Evolutionary conservation across 2,888 invertebrate genomes (phyloP).

Genomic region (Ophraella communa): DNA sequence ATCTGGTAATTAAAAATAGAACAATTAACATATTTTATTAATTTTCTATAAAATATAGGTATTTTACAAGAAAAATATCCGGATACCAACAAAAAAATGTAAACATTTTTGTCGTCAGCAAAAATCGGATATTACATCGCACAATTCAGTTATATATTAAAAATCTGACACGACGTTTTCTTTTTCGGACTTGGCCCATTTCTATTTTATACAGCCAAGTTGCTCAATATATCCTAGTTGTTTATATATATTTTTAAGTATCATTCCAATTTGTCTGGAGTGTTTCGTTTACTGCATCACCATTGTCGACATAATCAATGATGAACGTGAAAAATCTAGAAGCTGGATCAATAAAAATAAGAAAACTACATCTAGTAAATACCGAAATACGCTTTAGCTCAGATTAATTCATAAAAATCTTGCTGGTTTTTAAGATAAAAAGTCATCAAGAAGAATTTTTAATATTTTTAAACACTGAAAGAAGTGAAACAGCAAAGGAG

Average conservation of each 20-base stretch:
- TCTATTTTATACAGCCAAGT: slow-evolving; percentile 43
- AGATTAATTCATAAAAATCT: too few species aligned
- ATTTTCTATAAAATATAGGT: slow-evolving; percentile 33
- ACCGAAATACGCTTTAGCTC: too few species aligned
- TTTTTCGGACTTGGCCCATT: slow-evolving; percentile 41
- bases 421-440: too few species aligned
- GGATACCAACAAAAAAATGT: slow-evolving; percentile 40
- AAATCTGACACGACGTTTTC: slow-evolving; percentile 32
- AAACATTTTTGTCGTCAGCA: slow-evolving; percentile 49
- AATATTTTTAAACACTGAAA: too few species aligned
- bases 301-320: not conserved
- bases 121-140: slow-evolving; percentile 46
- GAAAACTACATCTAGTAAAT: too few species aligned
- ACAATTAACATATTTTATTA: slow-evolving; percentile 46
- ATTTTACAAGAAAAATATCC: slow-evolving; percentile 43
- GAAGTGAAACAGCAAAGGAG: too few species aligned
- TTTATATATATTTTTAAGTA: slow-evolving; percentile 34
- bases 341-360: not conserved
- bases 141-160: slow-evolving; percentile 46
- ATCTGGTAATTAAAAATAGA: not conserved
- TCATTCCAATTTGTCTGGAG: slow-evolving; percentile 5
- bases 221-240: slow-evolving; percentile 49
- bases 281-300: slow-evolving; percentile 4
- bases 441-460: too few species aligned
- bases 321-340: not conserved